Evolutionary conservation across 2,888 invertebrate species (phyloP).

Genomic region (Tolmerus cingulatus): DNA sequence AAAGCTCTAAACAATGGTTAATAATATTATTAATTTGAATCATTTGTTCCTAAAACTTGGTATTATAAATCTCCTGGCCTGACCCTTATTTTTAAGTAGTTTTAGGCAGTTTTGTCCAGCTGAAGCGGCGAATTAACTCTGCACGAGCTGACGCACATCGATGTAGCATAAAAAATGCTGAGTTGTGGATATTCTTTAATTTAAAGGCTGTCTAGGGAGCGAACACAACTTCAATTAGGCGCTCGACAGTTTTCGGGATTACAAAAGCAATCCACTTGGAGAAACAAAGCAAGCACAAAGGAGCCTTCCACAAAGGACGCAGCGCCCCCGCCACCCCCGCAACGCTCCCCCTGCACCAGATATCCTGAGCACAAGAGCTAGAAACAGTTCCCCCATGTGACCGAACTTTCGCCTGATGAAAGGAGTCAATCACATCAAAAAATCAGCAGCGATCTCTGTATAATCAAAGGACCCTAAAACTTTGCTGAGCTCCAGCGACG

Average conservation of each 20-base stretch:
- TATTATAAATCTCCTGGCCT: no score
- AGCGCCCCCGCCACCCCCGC: background rate
- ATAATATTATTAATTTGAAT: no score
- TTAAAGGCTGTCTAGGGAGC: background rate
- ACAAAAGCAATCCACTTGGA: background rate
- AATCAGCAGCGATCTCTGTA: conserved; percentile 24
- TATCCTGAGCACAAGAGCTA: background rate
- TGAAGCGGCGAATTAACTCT: background rate
- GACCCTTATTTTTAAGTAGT: no score
- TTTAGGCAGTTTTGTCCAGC: background rate
- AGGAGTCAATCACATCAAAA: conserved; percentile 24
- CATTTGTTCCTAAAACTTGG: no score
- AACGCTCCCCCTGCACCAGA: background rate
- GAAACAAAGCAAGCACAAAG: background rate
- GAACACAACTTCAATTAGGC: background rate
- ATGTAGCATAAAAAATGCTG: background rate
- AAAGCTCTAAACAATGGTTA: no score
- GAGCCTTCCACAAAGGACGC: background rate
- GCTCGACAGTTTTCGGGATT: background rate
- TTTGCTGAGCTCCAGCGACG: conserved; percentile 3
- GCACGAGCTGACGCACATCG: background rate
- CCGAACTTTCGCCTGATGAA: conserved; percentile 6
- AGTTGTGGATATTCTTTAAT: background rate
- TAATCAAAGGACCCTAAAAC: conserved; percentile 32
- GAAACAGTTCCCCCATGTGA: background rate